These are phyloP conservation scores for Protosalanx chinensis DNA, from an alignment of 2,797 vertebrate species.

Conservation along the genomic window DNA sequence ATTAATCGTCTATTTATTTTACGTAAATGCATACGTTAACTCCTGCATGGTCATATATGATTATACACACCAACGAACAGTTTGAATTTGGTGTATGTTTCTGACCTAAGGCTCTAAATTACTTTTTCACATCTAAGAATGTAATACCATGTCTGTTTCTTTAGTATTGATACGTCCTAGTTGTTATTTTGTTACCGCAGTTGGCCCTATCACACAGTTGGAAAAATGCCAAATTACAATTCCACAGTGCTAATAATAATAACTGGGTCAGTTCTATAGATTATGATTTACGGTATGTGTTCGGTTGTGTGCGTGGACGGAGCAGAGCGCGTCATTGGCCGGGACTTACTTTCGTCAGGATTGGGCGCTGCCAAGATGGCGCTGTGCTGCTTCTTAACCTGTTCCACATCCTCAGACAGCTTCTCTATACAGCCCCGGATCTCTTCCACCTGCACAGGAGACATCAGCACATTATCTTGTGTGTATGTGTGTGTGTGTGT, in stretches of 20 bases:
- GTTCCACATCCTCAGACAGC: constrained; percentile 91
- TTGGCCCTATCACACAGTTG: neutral
- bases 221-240: neutral
- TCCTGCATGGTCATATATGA: too few relatives aligned
- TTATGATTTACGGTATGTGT: neutral
- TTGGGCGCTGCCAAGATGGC: constrained; percentile 92
- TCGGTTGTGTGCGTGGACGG: neutral
- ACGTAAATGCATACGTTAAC: too few relatives aligned
- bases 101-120: neutral
- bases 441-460: constrained; percentile 82
- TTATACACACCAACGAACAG: too few relatives aligned
- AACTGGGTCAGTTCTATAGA: neutral
- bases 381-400: constrained; percentile 96
- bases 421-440: constrained; percentile 93
- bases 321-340: neutral
- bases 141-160: neutral
- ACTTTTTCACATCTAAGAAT: neutral
- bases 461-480: neutral
- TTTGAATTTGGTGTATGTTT: too few relatives aligned
- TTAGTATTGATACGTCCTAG: neutral
- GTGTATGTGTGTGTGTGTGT: neutral
- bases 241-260: neutral
- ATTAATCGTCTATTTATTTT: too few relatives aligned
- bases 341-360: constrained; percentile 88
- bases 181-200: neutral